Evolutionary conservation across 2,113 vertebrate genomes (phyloP).

Genomic region (Prolemur simus): DNA sequence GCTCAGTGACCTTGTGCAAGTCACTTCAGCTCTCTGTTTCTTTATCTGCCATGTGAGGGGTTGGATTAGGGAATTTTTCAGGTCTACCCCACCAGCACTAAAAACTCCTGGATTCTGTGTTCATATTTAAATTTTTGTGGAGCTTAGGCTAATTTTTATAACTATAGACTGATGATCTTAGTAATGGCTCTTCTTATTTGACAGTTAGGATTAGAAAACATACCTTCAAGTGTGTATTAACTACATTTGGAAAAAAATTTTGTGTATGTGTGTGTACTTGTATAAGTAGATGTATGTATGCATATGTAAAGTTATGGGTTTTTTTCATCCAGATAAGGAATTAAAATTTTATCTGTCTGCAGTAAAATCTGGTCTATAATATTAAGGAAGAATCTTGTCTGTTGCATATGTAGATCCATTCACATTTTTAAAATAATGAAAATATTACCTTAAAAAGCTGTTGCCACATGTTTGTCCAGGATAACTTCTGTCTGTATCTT

Average conservation of each 20-base stretch:
- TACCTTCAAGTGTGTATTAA: not conserved
- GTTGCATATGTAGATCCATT: not conserved
- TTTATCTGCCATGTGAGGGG: not conserved
- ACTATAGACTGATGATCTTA: not conserved
- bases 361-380: not conserved
- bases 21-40: not conserved
- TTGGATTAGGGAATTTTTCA: not conserved
- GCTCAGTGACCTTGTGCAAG: not conserved
- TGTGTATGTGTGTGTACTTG: fast-evolving
- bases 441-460: not conserved
- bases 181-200: not conserved
- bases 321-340: not conserved
- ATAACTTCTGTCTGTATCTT: constrained; percentile 49
- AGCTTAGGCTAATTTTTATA: not conserved
- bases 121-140: not conserved
- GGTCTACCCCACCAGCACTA: not conserved
- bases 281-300: not conserved
- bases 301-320: not conserved
- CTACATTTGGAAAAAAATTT: not conserved
- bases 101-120: not conserved
- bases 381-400: not conserved
- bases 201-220: not conserved
- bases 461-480: not conserved
- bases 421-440: not conserved
- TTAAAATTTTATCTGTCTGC: not conserved